A percentile compares a stretch with the other conserved stretches of the same genome.
These are phyloP conservation scores for Parambassis ranga DNA, from an alignment of 2,797 vertebrate genomes.

Conservation along the genomic window DNA sequence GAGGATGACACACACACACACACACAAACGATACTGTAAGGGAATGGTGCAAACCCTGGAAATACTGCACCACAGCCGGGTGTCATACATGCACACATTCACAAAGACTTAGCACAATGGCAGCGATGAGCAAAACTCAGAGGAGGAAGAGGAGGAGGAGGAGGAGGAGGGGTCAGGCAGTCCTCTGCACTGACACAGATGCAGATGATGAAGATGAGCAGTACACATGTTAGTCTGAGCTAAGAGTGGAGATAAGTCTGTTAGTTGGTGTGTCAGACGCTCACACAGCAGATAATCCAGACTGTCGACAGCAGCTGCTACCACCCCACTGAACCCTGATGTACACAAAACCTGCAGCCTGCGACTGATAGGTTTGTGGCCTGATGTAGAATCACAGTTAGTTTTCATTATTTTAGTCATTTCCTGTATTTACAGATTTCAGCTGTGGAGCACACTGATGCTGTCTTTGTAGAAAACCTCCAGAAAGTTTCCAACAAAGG, in stretches of 20 bases:
- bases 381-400: too few species aligned
- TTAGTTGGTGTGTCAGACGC: slow-evolving; percentile 39
- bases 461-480: too few species aligned
- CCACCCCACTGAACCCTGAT: slow-evolving; percentile 27
- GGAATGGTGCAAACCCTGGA: slow-evolving; percentile 37
- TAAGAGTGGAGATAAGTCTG: slow-evolving; percentile 35
- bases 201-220: slow-evolving; percentile 30
- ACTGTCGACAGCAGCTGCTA: slow-evolving; percentile 13
- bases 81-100: slow-evolving; percentile 14
- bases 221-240: background rate
- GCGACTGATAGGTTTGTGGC: too few species aligned
- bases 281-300: slow-evolving; percentile 41
- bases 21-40: too few species aligned
- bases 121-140: background rate
- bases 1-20: too few species aligned
- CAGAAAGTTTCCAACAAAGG: too few species aligned
- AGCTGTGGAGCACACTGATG: too few species aligned
- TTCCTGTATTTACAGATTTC: too few species aligned
- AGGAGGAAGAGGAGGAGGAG: background rate
- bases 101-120: slow-evolving; percentile 10
- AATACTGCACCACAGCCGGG: slow-evolving; percentile 2
- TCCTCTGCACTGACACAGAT: background rate
- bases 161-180: background rate
- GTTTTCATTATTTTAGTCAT: too few species aligned
- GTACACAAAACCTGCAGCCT: too few species aligned